phyloP scores from a whole-genome alignment of 2,888 invertebrate genomes.

The Trichogramma evanescens region DNA sequence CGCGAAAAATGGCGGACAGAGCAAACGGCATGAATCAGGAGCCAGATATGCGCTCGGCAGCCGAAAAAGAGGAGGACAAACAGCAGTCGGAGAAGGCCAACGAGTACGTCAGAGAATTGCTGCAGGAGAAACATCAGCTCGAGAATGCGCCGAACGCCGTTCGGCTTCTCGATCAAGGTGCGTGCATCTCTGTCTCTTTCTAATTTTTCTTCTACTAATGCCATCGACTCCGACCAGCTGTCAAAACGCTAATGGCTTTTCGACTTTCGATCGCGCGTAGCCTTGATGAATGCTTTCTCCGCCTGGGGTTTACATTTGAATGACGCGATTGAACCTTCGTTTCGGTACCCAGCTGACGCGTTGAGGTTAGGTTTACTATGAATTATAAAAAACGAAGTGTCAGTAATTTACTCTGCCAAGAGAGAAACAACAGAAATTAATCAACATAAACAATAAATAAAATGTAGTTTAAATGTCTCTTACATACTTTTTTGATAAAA shows the following conservation, averaged over 20 bases:
- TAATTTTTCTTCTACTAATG: neutral
- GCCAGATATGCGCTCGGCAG: conserved; percentile 26
- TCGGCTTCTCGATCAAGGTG: conserved; percentile 70
- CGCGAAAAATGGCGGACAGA: conserved; percentile 14
- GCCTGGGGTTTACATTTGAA: too few relatives aligned
- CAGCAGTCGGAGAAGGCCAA: conserved; percentile 64
- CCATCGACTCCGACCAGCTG: neutral
- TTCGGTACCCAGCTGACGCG: neutral
- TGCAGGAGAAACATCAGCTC: conserved; percentile 64
- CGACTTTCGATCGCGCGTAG: too few relatives aligned
- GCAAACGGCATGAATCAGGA: conserved; percentile 10
- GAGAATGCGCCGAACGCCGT: conserved; percentile 66
- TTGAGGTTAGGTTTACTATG: neutral
- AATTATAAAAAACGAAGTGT: too few relatives aligned
- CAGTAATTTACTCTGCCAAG: too few relatives aligned
- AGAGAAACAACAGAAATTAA: too few relatives aligned
- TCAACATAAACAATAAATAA: too few relatives aligned
- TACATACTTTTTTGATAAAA: too few relatives aligned
- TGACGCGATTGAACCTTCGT: too few relatives aligned
- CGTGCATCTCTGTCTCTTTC: conserved; percentile 11
- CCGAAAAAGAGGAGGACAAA: conserved; percentile 51
- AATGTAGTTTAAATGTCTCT: too few relatives aligned
- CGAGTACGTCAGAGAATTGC: conserved; percentile 69
- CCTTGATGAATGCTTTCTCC: too few relatives aligned
- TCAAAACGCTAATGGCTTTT: too few relatives aligned